Evolutionary conservation across 2,888 invertebrate species (phyloP).

Genomic region (Trachelus stipa): DNA sequence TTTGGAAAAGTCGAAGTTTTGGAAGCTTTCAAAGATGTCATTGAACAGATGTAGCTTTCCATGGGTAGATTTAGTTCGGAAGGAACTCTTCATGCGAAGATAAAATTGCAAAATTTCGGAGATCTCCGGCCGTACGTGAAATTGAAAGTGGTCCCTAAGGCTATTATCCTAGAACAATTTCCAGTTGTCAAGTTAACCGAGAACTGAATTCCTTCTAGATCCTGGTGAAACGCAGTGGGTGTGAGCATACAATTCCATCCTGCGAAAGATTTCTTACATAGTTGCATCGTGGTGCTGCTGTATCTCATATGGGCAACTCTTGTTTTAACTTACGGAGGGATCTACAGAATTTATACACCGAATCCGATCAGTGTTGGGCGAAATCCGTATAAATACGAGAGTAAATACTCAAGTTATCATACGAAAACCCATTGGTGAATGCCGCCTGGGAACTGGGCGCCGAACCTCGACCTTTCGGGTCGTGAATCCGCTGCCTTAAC

Average conservation of each 20-base stretch:
- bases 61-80: constrained; percentile 70
- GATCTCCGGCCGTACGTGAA: constrained; percentile 70
- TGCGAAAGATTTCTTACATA: constrained; percentile 65
- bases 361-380: too few relatives aligned
- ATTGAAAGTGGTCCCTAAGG: constrained; percentile 59
- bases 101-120: constrained; percentile 71
- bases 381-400: too few relatives aligned
- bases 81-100: constrained; percentile 65
- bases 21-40: constrained; percentile 70
- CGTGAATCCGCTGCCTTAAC: too few relatives aligned
- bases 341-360: too few relatives aligned
- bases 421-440: too few relatives aligned
- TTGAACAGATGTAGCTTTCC: constrained; percentile 71
- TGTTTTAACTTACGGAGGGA: constrained; percentile 68
- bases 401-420: too few relatives aligned
- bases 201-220: constrained; percentile 65
- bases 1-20: constrained; percentile 68
- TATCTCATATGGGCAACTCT: constrained; percentile 66
- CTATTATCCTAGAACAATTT: constrained; percentile 57
- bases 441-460: too few relatives aligned
- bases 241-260: constrained; percentile 67
- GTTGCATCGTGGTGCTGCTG: constrained; percentile 53
- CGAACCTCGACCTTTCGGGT: too few relatives aligned
- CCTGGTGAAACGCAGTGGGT: constrained; percentile 64
- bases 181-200: constrained; percentile 62